A percentile compares a stretch with the other conserved stretches of the same genome.
phyloP scores from a whole-genome alignment of 2,888 invertebrate genomes.

The Altica lythri region DNA sequence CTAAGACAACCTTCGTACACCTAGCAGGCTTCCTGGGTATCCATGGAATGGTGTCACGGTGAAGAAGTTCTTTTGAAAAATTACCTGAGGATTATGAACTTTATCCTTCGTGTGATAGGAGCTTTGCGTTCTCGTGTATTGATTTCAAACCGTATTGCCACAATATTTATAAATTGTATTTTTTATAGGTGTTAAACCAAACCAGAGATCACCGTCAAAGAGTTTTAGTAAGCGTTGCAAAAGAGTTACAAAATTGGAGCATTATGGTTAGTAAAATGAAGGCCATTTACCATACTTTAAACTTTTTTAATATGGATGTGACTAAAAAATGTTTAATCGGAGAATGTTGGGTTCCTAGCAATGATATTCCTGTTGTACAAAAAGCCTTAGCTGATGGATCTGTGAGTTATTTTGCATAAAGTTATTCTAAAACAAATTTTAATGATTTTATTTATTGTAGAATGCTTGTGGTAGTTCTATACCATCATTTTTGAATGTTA shows the following conservation, averaged over 20 bases:
- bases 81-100: no score
- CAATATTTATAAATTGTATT: not conserved
- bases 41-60: no score
- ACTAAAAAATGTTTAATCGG: constrained; percentile 74
- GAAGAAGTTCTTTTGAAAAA: no score
- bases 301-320: constrained; percentile 75
- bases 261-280: constrained; percentile 80
- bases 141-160: no score
- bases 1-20: no score
- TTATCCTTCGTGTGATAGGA: no score
- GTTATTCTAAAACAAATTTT: not conserved
- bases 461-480: constrained; percentile 67
- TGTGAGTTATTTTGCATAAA: constrained; percentile 55
- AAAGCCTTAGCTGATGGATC: constrained; percentile 81
- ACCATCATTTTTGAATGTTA: constrained; percentile 73
- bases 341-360: constrained; percentile 75
- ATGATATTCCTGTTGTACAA: constrained; percentile 73
- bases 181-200: constrained; percentile 76
- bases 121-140: no score
- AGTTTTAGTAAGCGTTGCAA: constrained; percentile 82
- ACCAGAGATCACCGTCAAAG: constrained; percentile 87
- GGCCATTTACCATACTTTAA: constrained; percentile 77
- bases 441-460: constrained; percentile 46
- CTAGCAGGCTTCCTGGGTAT: no score
- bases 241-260: constrained; percentile 87